Conservation (phyloP, 2,113 vertebrate species). For the Prionailurus bengalensis region DNA sequence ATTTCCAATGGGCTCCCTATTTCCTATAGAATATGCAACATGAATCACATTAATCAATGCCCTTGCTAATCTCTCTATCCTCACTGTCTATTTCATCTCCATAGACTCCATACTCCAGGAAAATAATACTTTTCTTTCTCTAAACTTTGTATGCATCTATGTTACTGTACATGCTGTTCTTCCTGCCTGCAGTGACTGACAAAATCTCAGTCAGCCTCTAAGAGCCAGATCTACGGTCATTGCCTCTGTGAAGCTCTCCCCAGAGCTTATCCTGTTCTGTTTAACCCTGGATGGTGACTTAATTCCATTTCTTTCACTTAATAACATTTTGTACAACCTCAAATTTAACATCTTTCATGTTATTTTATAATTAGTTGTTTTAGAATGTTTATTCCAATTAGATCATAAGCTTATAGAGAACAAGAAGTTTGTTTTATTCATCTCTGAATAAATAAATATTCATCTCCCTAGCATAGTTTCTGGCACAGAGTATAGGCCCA, state of each 20-base stretch:
- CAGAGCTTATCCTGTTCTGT: background rate
- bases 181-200: background rate
- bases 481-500: background rate
- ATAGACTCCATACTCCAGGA: background rate
- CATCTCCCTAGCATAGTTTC: background rate
- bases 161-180: background rate
- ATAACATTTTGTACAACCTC: background rate
- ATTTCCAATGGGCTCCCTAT: background rate
- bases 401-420: constrained; percentile 11
- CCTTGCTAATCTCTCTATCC: background rate
- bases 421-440: constrained; percentile 38
- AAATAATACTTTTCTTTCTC: background rate
- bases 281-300: background rate
- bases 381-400: constrained; percentile 15
- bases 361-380: constrained; percentile 48
- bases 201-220: constrained; percentile 32
- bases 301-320: constrained; percentile 45
- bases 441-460: background rate
- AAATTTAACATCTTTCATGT: background rate
- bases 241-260: background rate
- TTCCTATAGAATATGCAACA: background rate
- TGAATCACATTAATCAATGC: background rate
- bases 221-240: background rate
- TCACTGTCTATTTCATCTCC: background rate
- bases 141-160: background rate